phyloP scores from a whole-genome alignment of 2,113 vertebrate species.

The Origma solitaria region DNA sequence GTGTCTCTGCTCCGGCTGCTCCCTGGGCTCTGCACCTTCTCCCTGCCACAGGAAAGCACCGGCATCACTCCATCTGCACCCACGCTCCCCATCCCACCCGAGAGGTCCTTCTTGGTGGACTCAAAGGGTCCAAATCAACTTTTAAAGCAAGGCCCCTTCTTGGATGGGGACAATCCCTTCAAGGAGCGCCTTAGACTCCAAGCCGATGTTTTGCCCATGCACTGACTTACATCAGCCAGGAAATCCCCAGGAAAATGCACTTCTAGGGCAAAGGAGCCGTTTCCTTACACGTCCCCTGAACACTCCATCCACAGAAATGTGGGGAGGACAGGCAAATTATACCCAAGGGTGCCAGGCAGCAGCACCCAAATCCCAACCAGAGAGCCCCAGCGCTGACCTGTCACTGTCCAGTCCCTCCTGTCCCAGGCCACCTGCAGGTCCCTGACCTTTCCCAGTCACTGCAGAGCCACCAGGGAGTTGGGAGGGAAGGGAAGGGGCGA shows the following conservation, averaged over 20 bases:
- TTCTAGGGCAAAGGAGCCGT: background rate
- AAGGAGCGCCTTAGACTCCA: fast-evolving
- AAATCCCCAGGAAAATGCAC: slow-evolving; percentile 29
- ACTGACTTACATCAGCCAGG: background rate
- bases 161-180: background rate
- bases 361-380: background rate
- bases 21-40: background rate
- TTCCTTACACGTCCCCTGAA: background rate
- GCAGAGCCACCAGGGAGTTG: background rate
- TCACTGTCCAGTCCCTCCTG: background rate
- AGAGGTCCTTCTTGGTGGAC: background rate
- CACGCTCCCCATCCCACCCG: background rate
- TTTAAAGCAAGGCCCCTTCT: background rate
- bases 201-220: background rate
- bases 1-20: fast-evolving
- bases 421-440: background rate
- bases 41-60: background rate
- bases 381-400: background rate
- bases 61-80: fast-evolving
- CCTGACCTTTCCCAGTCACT: background rate
- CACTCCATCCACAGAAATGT: fast-evolving
- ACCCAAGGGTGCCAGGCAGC: background rate
- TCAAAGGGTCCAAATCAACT: background rate
- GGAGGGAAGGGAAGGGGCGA: fast-evolving
- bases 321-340: background rate